These are phyloP conservation scores for Crotalus horridus DNA, from an alignment of 2,113 vertebrate species.

Conservation along the genomic window DNA sequence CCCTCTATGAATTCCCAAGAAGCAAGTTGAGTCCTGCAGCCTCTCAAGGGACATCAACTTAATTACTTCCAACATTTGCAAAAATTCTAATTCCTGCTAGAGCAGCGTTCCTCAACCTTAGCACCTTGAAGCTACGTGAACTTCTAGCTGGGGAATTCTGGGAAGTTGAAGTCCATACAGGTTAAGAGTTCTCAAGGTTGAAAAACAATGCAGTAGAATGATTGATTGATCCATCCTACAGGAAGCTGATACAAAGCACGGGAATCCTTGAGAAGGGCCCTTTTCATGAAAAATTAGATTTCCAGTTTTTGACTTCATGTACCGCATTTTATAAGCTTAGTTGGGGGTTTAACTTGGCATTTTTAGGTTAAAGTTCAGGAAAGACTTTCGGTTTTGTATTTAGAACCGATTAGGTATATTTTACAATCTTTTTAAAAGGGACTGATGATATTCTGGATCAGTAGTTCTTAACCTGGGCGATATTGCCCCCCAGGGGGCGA, in stretches of 20 bases:
- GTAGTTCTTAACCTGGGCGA: too few relatives aligned
- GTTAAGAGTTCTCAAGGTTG: neutral
- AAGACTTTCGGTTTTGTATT: neutral
- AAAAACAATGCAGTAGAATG: neutral
- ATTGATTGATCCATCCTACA: neutral
- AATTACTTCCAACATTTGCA: neutral
- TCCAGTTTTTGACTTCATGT: neutral
- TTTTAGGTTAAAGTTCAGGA: neutral
- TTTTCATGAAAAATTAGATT: neutral
- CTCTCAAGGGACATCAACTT: neutral
- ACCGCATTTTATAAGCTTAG: neutral
- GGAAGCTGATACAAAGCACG: neutral
- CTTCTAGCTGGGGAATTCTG: neutral
- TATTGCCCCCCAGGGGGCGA: too few relatives aligned
- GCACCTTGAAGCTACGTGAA: neutral
- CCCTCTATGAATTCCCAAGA: neutral
- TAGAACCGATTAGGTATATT: neutral
- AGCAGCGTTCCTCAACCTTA: neutral
- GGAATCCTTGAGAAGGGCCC: neutral
- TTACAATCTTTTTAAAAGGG: neutral
- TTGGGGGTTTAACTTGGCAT: neutral
- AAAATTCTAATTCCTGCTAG: neutral
- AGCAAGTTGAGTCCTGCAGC: neutral
- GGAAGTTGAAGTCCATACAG: neutral
- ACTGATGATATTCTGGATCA: neutral